Conservation (phyloP, 2,888 invertebrate genomes). For the Melitaea athalia region DNA sequence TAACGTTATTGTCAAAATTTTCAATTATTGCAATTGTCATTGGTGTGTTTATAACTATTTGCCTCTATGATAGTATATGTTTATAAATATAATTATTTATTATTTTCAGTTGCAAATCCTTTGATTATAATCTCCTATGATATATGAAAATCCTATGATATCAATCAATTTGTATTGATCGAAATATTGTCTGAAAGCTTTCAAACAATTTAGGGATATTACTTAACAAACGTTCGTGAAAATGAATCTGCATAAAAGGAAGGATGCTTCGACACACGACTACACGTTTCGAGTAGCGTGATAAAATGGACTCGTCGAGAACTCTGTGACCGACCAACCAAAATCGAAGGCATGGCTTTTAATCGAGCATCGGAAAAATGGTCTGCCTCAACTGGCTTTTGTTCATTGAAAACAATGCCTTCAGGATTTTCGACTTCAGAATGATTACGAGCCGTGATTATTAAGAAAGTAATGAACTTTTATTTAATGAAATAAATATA, state of each 20-base stretch:
- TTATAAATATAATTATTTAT: too few relatives aligned
- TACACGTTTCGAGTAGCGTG: conserved; percentile 30
- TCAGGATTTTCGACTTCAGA: conserved; percentile 35
- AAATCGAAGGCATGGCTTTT: conserved; percentile 38
- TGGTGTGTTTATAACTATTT: background rate
- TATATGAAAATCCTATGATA: too few relatives aligned
- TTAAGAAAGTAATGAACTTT: conserved; percentile 31
- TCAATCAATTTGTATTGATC: background rate
- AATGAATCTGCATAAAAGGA: conserved; percentile 31
- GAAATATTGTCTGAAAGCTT: background rate
- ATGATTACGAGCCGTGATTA: conserved; percentile 31
- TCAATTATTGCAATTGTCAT: background rate
- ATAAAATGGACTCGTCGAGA: conserved; percentile 33
- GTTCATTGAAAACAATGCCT: conserved; percentile 36
- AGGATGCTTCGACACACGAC: conserved; percentile 26
- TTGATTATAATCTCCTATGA: background rate
- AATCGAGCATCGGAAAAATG: conserved; percentile 37
- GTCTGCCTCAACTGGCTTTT: conserved; percentile 36
- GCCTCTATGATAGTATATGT: too few relatives aligned
- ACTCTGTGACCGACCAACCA: conserved; percentile 38
- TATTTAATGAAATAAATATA: conserved; percentile 1
- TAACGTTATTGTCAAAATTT: background rate
- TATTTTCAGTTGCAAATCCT: background rate
- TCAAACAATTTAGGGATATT: conserved; percentile 21
- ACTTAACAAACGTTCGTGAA: conserved; percentile 15